Base-by-base conservation (phyloP, 2,113 vertebrate genomes). In the Prunella fulvescens region DNA sequence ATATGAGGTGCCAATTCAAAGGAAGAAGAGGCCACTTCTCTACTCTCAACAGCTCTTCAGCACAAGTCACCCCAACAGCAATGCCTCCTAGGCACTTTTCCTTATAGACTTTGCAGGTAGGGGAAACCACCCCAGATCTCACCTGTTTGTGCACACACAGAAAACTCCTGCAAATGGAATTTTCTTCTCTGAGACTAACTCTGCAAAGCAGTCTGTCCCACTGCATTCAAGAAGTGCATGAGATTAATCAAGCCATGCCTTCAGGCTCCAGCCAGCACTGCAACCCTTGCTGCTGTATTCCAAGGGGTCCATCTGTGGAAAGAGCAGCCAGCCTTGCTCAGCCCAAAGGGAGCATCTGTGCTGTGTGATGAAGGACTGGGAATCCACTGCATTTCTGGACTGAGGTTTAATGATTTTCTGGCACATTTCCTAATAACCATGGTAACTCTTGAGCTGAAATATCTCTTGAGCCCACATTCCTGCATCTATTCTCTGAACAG, bases 341-440 rank as follows among this genome's bases (percentile, higher is more conserved):
- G 90, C 86, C 82, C 76, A 72, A 86, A 94, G 93, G 83, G 88
- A 96, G 82, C 93, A 94, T 95, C 92, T 95, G 90, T 48, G 69
- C 45, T 3, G 0, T 50, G n/a, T 54, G 90, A 93, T 50, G 92
- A 81, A 72, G 65, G 88, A 71, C n/a, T 90, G 80, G 76, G 86
- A 94, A 96, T 72, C 84, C 86, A 82, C 57, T 26, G 67, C 29
- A 39, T 72, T 88, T 88, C 93, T 95, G 86, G 80, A 86, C 80
- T 17, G 45, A 90, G 48, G 37, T 65, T 94, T 94, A 92, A 96
- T 94, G 69, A 94, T 45, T 96, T 96, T 81, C 83, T 96, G 92
- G 92, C 93, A 93, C 26, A 22, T 67, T 84, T 93, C 69, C 57
- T 88, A 92, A 96, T 90, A 96, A 88, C 92, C 95, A 96, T 96